phyloP scores from a whole-genome alignment of 2,113 vertebrate genomes.

The Mesocricetus auratus region DNA sequence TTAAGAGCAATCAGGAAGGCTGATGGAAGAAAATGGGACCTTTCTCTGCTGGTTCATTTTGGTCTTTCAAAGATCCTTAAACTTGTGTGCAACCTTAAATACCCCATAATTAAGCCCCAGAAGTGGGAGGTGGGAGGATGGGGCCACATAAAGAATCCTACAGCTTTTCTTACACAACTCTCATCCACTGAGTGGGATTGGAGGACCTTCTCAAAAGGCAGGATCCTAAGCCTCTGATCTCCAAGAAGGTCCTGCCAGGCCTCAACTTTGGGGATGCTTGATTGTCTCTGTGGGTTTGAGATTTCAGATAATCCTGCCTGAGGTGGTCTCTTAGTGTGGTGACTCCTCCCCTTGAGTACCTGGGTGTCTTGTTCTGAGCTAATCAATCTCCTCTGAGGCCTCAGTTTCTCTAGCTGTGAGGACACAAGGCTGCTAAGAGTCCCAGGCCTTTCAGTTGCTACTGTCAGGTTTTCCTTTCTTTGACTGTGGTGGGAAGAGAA shows the following conservation, averaged over 20 bases:
- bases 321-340: not conserved
- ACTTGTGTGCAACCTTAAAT: conserved; percentile 79
- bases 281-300: not conserved
- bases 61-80: conserved; percentile 79
- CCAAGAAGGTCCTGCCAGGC: fast-evolving
- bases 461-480: not conserved
- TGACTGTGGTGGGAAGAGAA: not conserved
- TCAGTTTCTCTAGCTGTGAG: not conserved
- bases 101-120: conserved; percentile 77
- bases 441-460: not conserved
- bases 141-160: not conserved
- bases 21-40: conserved; percentile 77
- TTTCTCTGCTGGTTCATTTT: conserved; percentile 81
- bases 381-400: not conserved
- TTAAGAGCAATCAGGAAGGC: conserved; percentile 81
- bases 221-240: not conserved
- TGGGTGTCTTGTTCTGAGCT: not conserved
- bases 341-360: not conserved
- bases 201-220: not conserved
- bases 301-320: not conserved
- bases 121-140: not conserved
- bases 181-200: not conserved
- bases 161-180: not conserved
- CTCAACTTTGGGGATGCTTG: not conserved
- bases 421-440: not conserved